Base-by-base conservation (phyloP, 2,888 invertebrate genomes). In the Ophioninae sp. region DNA sequence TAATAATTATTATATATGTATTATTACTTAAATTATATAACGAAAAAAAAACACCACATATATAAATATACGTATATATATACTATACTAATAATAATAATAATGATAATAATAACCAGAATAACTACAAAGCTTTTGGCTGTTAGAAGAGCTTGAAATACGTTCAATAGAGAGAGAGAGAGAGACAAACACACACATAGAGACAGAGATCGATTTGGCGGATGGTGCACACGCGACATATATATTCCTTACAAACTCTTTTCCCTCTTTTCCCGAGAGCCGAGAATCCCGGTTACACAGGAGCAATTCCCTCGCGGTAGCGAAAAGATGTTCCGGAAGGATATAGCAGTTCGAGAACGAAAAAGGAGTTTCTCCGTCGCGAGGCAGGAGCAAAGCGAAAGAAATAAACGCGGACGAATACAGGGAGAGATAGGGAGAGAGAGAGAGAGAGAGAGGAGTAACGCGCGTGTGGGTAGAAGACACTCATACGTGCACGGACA, bases 251-350 rank as follows among this genome's bases (percentile, higher is more conserved):
- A 56, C 64, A 37, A 79, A 50, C 41, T 65, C 68, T 81, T 70
- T 67, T 78, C 81, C 62, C 41, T 65, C 75, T 67, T 77, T 69
- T 41, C 67, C 13, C 69, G 39, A 72, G 62, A 79, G 57, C 64
- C 61, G 56, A 61, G 81, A 76, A 75, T 67, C 68, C 79, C n/a
- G 64, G 76, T 79, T 82, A 80, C 67, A 73, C 78, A 50, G 76
- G 61, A 81, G 81, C 76, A 79, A 78, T 78, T 82, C 82, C 78
- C 82, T 78, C 37, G 79, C 64, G 69, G 57, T 79, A 73, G 73
- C 73, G 79, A 73, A 82, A 82, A 79, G 69, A 79, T 79, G 83
- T 81, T 81, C 75, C 84, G 84, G 81, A 84, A 82, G 79, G 67
- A 79, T 79, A 76, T 76, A 84, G 79, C 68, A 64, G 69, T 74